phyloP scores from a whole-genome alignment of 2,797 vertebrate genomes.

The Hydrophis major region DNA sequence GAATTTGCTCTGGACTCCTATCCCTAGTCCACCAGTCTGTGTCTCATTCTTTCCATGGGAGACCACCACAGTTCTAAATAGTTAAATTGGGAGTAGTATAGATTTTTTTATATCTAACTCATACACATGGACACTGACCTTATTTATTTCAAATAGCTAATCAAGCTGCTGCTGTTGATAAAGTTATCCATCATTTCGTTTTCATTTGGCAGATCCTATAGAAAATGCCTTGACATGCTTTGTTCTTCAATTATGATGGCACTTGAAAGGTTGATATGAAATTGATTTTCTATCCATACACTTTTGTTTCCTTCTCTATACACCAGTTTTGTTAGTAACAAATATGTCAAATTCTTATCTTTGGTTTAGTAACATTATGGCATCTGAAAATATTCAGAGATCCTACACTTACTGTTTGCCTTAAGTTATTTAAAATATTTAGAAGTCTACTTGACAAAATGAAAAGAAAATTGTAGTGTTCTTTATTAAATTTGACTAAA shows the following conservation, averaged over 20 bases:
- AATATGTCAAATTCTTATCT: neutral
- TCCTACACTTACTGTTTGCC: neutral
- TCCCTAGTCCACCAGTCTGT: too few species aligned
- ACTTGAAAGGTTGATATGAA: neutral
- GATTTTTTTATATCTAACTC: neutral
- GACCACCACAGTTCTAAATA: neutral
- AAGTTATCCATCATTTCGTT: neutral
- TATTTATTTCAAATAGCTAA: neutral
- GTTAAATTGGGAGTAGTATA: neutral
- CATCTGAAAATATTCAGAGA: neutral
- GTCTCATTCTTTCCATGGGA: too few species aligned
- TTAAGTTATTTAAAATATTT: neutral
- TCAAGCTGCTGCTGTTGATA: neutral
- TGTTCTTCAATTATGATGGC: neutral
- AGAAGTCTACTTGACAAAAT: neutral
- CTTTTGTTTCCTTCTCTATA: neutral
- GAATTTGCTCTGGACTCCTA: too few species aligned
- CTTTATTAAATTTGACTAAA: neutral
- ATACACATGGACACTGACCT: neutral
- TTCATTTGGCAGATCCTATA: neutral
- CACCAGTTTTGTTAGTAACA: neutral
- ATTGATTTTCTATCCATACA: neutral
- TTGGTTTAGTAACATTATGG: neutral
- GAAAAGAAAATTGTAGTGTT: neutral
- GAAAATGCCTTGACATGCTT: neutral